Evolutionary conservation across 2,888 invertebrate species (phyloP).

Genomic region (Ceraclea dissimilis): DNA sequence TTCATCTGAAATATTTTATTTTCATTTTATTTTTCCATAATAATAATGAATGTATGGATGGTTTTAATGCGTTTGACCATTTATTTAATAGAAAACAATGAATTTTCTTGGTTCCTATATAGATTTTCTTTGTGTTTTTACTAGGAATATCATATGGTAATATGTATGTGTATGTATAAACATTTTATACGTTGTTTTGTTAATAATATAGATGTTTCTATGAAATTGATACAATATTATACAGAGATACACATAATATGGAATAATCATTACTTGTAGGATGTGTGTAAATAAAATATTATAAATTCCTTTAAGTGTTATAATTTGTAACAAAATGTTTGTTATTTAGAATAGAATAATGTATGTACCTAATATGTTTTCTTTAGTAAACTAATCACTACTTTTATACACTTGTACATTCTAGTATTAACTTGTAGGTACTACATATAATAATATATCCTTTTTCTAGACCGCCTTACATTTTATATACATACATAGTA

Average conservation of each 20-base stretch:
- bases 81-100: not conserved
- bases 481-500: too few species aligned
- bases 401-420: not conserved
- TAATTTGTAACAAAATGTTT: not conserved
- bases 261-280: not conserved
- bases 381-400: not conserved
- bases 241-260: not conserved
- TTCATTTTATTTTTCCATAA: too few species aligned
- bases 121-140: not conserved
- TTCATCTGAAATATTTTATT: too few species aligned
- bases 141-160: too few species aligned
- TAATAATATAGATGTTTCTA: too few species aligned
- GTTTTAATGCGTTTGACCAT: too few species aligned
- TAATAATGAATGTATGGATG: too few species aligned
- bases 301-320: not conserved
- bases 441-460: not conserved
- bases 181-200: too few species aligned
- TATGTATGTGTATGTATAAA: too few species aligned
- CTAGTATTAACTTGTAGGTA: not conserved
- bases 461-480: not conserved
- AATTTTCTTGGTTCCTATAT: slow-evolving; percentile 4
- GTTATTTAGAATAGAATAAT: not conserved
- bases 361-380: too few species aligned
- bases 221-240: too few species aligned
- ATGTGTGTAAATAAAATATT: not conserved